Evolutionary conservation across 1,140 invertebrate genomes (phyloP), one percentile per base, ranked within the genome.

Genomic region (Parapsyche elsis): DNA sequence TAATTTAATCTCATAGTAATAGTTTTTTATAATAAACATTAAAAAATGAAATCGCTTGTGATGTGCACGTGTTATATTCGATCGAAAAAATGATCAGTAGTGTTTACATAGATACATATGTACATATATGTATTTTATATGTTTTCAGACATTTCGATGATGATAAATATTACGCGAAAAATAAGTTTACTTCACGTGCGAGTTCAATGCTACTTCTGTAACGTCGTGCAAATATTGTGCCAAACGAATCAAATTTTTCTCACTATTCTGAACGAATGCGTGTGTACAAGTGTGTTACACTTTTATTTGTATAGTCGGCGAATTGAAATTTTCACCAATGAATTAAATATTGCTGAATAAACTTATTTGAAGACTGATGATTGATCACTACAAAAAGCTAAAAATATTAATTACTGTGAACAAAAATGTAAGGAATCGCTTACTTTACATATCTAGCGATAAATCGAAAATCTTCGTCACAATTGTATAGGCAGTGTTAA

Each of bases 181-280:
- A 46, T 9, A 46, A 46, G 5, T 46, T 46, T 1, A 19, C 49
- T 19, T 61, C 16, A 61, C 5, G 16, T 61, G 21, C 16, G 57
- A 61, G 57, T 9, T 21, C 16, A n/a, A 61, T 61, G 16, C 57
- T 61, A 38, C 30, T 38, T 38, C 30, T 38, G 30, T 38, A 38
- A 38, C 57, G 16, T 19, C 9, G 16, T 9, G 16, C 21, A 61
- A 61, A 61, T 61, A 61, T 61, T 61, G 16, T 61, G 57, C 19
- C 57, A 61, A 16, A 61, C 16, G 57, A 61, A 61, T 61, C 57
- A 61, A 61, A 61, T 19, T 61, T 61, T 61, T 16, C 16, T 21
- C 4, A 19, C 16, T 16, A 19, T 9, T 19, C 9, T 21, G 16
- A n/a, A 61, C 57, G 57, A 1, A 9, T 1, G 57, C 21, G 21